Evolutionary conservation across 2,888 invertebrate genomes (phyloP).

Genomic region (Dicycla oo): DNA sequence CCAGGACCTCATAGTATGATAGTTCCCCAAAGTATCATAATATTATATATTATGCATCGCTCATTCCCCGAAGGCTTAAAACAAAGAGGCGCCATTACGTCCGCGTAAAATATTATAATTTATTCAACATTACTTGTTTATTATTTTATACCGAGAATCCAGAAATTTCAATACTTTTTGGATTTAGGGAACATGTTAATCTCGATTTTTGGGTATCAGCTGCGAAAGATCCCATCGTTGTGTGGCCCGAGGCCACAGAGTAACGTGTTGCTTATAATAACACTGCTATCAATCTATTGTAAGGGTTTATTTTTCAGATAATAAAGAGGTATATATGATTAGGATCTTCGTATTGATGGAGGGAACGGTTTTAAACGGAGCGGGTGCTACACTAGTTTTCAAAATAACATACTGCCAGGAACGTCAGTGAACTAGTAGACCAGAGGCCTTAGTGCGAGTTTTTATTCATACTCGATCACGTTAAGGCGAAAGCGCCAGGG

Average conservation of each 20-base stretch:
- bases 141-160: conserved; percentile 45
- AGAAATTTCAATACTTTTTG: conserved; percentile 22
- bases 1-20: background rate
- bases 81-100: conserved; percentile 31
- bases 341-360: background rate
- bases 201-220: conserved; percentile 53
- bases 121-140: conserved; percentile 43
- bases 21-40: background rate
- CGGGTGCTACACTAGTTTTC: background rate
- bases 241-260: conserved; percentile 8
- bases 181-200: conserved; percentile 48
- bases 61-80: background rate
- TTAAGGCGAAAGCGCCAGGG: no score
- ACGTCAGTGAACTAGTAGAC: background rate
- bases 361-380: background rate
- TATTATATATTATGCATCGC: no score
- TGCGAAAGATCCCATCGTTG: conserved; percentile 41
- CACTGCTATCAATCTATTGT: conserved; percentile 28
- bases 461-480: no score
- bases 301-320: conserved; percentile 44
- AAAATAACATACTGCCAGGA: background rate
- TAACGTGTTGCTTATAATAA: conserved; percentile 58
- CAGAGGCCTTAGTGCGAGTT: no score
- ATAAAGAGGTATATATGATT: conserved; percentile 29
- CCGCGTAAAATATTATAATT: conserved; percentile 45